phyloP scores from a whole-genome alignment of 2,797 vertebrate species.

The Apogon talboti region DNA sequence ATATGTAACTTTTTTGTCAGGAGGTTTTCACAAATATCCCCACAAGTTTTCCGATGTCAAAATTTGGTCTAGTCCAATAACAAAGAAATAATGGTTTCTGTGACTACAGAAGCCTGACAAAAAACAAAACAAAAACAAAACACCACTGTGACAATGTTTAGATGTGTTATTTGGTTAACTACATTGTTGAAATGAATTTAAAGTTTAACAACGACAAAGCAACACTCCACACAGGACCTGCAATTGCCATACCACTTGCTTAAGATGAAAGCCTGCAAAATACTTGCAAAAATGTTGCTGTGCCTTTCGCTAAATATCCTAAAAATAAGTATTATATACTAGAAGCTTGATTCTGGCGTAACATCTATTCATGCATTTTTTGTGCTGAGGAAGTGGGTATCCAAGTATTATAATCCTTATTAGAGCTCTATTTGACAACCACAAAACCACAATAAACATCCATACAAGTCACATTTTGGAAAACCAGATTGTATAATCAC shows the following conservation, averaged over 20 bases:
- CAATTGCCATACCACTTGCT: background rate
- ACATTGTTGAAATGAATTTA: too few species aligned
- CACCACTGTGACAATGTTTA: too few species aligned
- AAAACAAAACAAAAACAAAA: too few species aligned
- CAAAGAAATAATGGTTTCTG: background rate
- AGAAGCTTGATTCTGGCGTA: background rate
- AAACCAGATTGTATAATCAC: slow-evolving; percentile 8
- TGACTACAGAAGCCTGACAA: background rate
- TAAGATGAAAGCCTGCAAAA: background rate
- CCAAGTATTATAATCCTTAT: background rate
- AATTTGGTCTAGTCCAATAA: background rate
- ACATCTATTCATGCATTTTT: slow-evolving; percentile 10
- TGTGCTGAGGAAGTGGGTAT: background rate
- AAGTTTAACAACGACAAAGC: too few species aligned
- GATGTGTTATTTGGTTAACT: too few species aligned
- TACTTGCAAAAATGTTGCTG: background rate
- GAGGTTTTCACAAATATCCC: background rate
- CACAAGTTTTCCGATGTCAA: background rate
- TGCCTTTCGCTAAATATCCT: background rate
- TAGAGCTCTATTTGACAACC: background rate
- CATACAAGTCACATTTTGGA: background rate
- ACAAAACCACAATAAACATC: background rate
- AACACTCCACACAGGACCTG: background rate
- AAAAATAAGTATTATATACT: too few species aligned
- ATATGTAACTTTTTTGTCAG: background rate